A percentile compares a stretch with the other conserved stretches of the same genome.
phyloP scores from a whole-genome alignment of 2,113 vertebrate genomes.

The Acrocephalus kingi region DNA sequence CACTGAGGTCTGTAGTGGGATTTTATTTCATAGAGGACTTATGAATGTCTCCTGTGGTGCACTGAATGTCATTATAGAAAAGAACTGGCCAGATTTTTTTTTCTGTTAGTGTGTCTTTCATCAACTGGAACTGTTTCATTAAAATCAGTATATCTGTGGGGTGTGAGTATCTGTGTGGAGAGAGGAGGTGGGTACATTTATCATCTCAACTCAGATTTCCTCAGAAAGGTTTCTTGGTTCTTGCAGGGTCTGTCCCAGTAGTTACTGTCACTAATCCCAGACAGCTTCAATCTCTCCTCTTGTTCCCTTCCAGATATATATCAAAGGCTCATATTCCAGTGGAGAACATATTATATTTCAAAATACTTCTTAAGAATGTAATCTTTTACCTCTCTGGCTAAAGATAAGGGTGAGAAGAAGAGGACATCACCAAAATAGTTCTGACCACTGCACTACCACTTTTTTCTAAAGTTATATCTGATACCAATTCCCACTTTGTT shows the following conservation, averaged over 20 bases:
- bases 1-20: not conserved
- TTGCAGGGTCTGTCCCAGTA: not conserved
- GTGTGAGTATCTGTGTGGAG: not conserved
- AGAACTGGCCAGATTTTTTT: not conserved
- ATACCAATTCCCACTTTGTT: fast-evolving
- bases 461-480: not conserved
- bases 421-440: not conserved
- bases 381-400: not conserved
- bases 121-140: not conserved
- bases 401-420: not conserved
- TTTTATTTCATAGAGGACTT: not conserved
- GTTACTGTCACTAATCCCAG: not conserved
- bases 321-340: not conserved
- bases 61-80: not conserved
- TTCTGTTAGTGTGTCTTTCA: not conserved
- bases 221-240: not conserved
- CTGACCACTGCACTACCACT: not conserved
- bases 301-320: not conserved
- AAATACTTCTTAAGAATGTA: not conserved
- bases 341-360: not conserved
- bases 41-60: fast-evolving
- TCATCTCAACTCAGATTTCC: not conserved
- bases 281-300: not conserved
- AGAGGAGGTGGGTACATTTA: no score
- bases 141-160: not conserved